Conservation (phyloP, 2,113 vertebrate genomes). For the Eonycteris spelaea region DNA sequence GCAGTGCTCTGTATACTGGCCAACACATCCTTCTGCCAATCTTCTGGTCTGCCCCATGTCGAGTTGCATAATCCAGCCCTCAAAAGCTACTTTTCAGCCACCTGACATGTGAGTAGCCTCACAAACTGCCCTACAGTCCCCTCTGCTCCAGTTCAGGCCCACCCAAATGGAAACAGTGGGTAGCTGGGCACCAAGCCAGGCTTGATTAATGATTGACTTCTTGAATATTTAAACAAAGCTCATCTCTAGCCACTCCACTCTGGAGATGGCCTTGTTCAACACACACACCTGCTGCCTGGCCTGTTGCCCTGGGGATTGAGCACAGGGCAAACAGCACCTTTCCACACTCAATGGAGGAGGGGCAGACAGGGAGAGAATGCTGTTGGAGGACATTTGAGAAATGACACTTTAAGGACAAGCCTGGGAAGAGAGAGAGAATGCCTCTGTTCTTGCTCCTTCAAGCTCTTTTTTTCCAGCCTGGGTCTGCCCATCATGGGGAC, state of each 20-base stretch:
- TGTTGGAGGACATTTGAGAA: not conserved
- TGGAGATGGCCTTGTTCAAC: slow-evolving; percentile 65
- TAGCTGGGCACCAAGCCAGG: slow-evolving; percentile 57
- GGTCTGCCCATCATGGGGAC: not conserved
- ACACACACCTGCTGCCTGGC: slow-evolving; percentile 65
- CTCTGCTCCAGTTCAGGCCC: not conserved
- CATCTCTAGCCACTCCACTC: slow-evolving; percentile 66
- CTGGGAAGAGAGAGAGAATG: not conserved
- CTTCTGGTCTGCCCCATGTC: not conserved
- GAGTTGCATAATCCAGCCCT: not conserved
- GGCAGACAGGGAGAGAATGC: not conserved
- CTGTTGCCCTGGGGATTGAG: slow-evolving; percentile 57
- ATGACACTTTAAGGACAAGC: not conserved
- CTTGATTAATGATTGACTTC: slow-evolving; percentile 76
- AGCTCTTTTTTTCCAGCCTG: not conserved
- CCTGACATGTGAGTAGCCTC: slow-evolving; percentile 14
- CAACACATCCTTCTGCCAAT: not conserved
- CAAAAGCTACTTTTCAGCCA: not conserved
- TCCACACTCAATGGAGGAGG: not conserved
- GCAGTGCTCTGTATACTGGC: not conserved
- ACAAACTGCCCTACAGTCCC: not conserved
- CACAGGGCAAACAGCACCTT: slow-evolving; percentile 55
- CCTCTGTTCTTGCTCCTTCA: not conserved
- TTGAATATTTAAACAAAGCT: slow-evolving; percentile 79
- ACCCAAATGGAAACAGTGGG: slow-evolving; percentile 63